Base-by-base conservation (phyloP, 2,797 vertebrate genomes). In the Melanitta fusca region DNA sequence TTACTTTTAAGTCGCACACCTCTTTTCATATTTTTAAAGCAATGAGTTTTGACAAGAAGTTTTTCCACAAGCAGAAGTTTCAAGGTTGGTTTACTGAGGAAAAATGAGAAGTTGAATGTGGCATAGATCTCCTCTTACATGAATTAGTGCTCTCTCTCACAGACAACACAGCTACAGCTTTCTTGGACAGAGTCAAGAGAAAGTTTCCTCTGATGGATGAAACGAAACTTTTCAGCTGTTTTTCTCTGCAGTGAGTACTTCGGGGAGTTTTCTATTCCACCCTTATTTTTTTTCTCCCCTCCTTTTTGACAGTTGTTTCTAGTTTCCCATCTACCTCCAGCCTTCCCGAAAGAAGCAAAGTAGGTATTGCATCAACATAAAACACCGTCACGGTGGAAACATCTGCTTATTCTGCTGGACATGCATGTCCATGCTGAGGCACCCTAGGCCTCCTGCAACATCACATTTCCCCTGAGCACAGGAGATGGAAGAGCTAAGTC, bases 21-120 rank as follows among this genome's bases (percentile, higher is more conserved):
- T 78, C 34, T 77, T 82, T 61, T 53, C 61, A 21, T 5, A 58
- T 30, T 25, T 80, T 80, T 6, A 75, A 32, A 16, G 41, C n/a
- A 47, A 87, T 28, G 41, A 82, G 49, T 75, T 73, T 25, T 54
- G 45, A 64, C 60, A 41, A 57, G 11, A 45, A n/a, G 41, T 68
- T 92, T 41, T 74, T 95, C 69, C 85, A 83, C 32, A 78, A 69
- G 65, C 53, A 56, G 6, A 66, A 91, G 62, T 60, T 93, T 80
- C 61, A 83, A 80, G 34, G 41, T 45, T 85, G 39, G 38, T 89
- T 91, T 85, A 78, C 61, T 38, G 27, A 41, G 15, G n/a, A 54
- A 95, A 95, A 88, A 78, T 3, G 53, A 91, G 79, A 88, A 80
- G 69, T 0, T 57, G 84, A 89, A 83, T 3, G 4, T 45, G 71